Base-by-base conservation (phyloP, 2,113 vertebrate genomes). In the Dinomys branickii region DNA sequence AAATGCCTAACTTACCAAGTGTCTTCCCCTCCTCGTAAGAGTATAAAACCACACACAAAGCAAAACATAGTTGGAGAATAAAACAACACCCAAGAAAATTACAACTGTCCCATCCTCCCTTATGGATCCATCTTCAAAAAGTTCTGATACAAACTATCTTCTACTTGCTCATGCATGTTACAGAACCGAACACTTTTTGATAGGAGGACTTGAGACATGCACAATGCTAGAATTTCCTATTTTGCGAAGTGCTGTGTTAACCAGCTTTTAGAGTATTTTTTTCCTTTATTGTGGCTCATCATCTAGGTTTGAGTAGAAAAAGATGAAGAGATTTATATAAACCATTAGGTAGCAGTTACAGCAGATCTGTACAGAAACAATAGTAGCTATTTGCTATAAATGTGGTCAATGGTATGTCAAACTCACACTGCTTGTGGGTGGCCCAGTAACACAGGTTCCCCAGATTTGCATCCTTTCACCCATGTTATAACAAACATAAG, bases 1-100 rank as follows among this genome's bases (percentile, higher is more conserved):
- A 28, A 93, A 78, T 17, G 35, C 11, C 22, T 85, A 19, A 41
- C 17, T 90, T 44, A 85, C 50, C 8, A 87, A 82, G 65, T 24
- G 22, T 24, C 65, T 33, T n/a, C 10, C 28, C 8, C 20, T 90
- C 38, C 59, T 81, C 87, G 5, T 71, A 65, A 67, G 12, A 86
- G 30, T 71, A 90, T 11, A 94, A 38, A 82, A 30, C 52, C 67
- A 59, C 44, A 20, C 6, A 1, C 13, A 26, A 26, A 69, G 35
- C 84, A 90, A 88, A 90, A 91, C 58, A 8, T 87, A 38, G 44
- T 71, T 92, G 5, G 56, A 69, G 52, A 94, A 83, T 71, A 95
- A 91, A 63, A 83, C 22, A 12, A 61, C 4, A 11, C 35, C 22
- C 2, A 77, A 90, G 67, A n/a, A 59, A 59, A n/a, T 84, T 86